phyloP scores from a whole-genome alignment of 2,113 vertebrate genomes.

The Talpa occidentalis region DNA sequence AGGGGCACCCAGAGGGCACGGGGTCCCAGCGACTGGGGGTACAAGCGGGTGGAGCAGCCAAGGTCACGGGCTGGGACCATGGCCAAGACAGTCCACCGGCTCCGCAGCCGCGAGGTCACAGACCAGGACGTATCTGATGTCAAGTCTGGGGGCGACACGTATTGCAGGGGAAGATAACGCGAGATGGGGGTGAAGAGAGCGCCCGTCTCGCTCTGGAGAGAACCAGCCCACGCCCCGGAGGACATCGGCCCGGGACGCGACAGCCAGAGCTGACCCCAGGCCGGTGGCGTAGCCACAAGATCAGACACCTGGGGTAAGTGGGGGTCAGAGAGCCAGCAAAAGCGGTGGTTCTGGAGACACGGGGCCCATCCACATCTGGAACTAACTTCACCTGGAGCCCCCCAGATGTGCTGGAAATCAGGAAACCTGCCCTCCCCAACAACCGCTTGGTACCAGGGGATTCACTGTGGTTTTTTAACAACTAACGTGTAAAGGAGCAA shows the following conservation, averaged over 20 bases:
- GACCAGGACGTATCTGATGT: rapidly evolving
- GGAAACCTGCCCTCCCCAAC: constrained; percentile 26
- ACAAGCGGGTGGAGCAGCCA: rapidly evolving
- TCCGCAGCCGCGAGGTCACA: rapidly evolving
- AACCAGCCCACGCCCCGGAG: no score
- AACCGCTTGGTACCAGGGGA: constrained; percentile 47
- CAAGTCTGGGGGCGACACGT: rapidly evolving
- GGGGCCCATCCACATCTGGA: not conserved
- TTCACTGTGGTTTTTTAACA: constrained; percentile 52
- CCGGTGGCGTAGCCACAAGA: rapidly evolving
- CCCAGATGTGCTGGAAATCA: not conserved
- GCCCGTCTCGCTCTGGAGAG: rapidly evolving
- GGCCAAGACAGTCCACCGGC: no score
- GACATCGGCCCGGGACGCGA: no score
- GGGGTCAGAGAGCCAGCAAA: not conserved
- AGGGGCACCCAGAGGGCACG: not conserved
- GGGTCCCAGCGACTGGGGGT: not conserved
- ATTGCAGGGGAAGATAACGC: not conserved
- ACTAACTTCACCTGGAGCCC: not conserved
- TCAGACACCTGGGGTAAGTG: rapidly evolving
- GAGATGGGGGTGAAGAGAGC: not conserved
- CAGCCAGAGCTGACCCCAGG: not conserved
- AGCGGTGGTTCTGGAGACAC: no score
- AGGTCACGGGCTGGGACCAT: no score
- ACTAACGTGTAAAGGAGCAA: constrained; percentile 35